Evolutionary conservation across 1,140 invertebrate genomes (phyloP).

Genomic region (Sycobia sp.): DNA sequence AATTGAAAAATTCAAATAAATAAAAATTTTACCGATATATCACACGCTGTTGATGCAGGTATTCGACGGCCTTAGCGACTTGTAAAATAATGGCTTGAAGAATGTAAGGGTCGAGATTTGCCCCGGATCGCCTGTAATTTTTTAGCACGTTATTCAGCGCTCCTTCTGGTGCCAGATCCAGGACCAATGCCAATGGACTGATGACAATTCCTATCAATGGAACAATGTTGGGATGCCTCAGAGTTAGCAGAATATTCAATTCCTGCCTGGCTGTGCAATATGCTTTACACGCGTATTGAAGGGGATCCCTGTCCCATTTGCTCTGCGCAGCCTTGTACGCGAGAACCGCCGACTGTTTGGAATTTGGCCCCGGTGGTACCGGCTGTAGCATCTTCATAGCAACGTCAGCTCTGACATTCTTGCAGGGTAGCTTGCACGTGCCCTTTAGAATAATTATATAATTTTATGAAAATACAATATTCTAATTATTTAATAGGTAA

Average conservation of each 20-base stretch:
- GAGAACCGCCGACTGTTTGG: slow-evolving; percentile 73
- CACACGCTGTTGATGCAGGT: slow-evolving; percentile 91
- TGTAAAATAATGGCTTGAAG: slow-evolving; percentile 88
- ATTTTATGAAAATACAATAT: neutral
- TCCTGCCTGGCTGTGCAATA: slow-evolving; percentile 95
- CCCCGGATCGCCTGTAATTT: slow-evolving; percentile 82
- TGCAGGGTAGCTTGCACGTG: slow-evolving; percentile 69
- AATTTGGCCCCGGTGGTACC: slow-evolving; percentile 82
- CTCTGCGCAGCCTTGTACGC: slow-evolving; percentile 84
- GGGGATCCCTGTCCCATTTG: slow-evolving; percentile 90
- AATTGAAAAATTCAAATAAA: neutral
- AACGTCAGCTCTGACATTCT: slow-evolving; percentile 71
- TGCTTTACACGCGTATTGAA: slow-evolving; percentile 90
- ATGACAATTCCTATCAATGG: slow-evolving; percentile 88
- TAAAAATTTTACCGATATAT: slow-evolving; percentile 74
- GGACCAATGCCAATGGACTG: slow-evolving; percentile 86
- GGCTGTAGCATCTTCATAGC: slow-evolving; percentile 97
- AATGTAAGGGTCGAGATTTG: slow-evolving; percentile 77
- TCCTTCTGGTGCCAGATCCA: slow-evolving; percentile 90
- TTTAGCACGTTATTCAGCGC: slow-evolving; percentile 83
- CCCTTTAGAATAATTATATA: slow-evolving; percentile 53
- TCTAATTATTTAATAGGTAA: too few relatives aligned
- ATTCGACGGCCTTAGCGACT: slow-evolving; percentile 92
- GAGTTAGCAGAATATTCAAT: slow-evolving; percentile 82
- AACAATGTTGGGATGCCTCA: slow-evolving; percentile 91